Base-by-base conservation (phyloP, 2,888 invertebrate species). In the Drosophila pseudotalamancana region DNA sequence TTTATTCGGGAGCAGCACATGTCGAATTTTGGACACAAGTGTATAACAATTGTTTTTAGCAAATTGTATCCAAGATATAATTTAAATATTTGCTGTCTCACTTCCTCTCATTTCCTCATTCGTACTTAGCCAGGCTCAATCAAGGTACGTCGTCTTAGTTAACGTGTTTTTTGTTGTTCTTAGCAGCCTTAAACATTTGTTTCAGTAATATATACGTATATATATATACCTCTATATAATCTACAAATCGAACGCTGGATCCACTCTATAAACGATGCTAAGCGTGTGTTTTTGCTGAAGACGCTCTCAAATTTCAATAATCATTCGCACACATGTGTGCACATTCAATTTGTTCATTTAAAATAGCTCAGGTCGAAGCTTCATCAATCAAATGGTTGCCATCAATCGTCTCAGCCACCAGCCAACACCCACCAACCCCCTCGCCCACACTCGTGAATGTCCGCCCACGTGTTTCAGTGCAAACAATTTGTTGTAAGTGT, bases 401-500 rank as follows among this genome's bases (percentile, higher is more conserved):
- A 40, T 19, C 35, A 18, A 18, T n/a, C n/a, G n/a, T n/a, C n/a
- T n/a, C 18, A 12, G 6, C 49, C 45, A 32, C n/a, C 39, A 14
- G 25, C 25, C 9, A 25, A 25, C 31, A 21, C 16, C 3, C 45
- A 11, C 1, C 35, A 39, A 3, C 6, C 8, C 6, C 19, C 53
- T 1, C n/a, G 8, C n/a, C 12, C 21, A 21, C 2, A 6, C 29
- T n/a, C 21, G 21, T 19, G 29, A 27, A 11, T 19, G 34, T 51
- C 60, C 60, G 53, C 62, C 82, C 61, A 81, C 60, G 74, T 84
- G 69, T 66, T 67, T 62, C 82, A 72, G 65, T 64, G 60, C 81
- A 87, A 88, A 81, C 81, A 88, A 81, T 86, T 81, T 82, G 88
- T 88, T 87, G 88, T 88, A 88, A 88, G 85, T 87, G 82, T 87